Evolutionary conservation across 2,113 vertebrate genomes (phyloP).

Genomic region (Lipophrys pholis): DNA sequence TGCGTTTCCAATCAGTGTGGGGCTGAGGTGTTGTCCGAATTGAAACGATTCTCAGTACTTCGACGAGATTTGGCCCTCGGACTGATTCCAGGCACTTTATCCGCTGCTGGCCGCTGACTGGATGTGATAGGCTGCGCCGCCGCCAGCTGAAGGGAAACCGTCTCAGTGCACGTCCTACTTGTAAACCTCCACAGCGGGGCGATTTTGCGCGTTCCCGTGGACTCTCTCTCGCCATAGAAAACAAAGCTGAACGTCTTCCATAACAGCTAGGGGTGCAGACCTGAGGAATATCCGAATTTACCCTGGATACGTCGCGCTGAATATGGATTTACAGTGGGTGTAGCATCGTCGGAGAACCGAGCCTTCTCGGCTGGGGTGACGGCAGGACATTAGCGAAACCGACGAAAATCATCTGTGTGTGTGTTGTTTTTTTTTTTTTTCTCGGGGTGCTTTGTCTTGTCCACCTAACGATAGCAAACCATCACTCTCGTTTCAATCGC

Average conservation of each 20-base stretch:
- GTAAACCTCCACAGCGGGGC: slow-evolving; percentile 74
- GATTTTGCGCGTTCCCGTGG: slow-evolving; percentile 78
- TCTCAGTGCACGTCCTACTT: slow-evolving; percentile 68
- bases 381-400: slow-evolving; percentile 67
- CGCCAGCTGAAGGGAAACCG: slow-evolving; percentile 44
- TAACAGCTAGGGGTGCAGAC: slow-evolving; percentile 75
- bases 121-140: slow-evolving; percentile 38
- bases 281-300: slow-evolving; percentile 63
- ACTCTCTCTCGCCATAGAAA: slow-evolving; percentile 83
- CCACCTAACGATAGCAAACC: slow-evolving; percentile 79
- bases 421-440: slow-evolving; percentile 49
- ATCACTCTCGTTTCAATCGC: slow-evolving; percentile 75
- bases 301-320: slow-evolving; percentile 51
- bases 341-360: slow-evolving; percentile 72
- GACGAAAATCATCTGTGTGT: slow-evolving; percentile 63
- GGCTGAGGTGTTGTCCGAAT: no score
- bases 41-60: no score
- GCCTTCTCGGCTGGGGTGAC: slow-evolving; percentile 70
- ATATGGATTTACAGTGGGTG: slow-evolving; percentile 81
- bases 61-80: no score
- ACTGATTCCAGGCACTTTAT: no score
- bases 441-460: slow-evolving; percentile 82
- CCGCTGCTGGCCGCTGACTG: slow-evolving; percentile 11
- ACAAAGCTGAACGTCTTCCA: slow-evolving; percentile 85
- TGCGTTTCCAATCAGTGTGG: no score